Evolutionary conservation across 1,140 invertebrate species (phyloP).

Genomic region (Octopus sinensis): DNA sequence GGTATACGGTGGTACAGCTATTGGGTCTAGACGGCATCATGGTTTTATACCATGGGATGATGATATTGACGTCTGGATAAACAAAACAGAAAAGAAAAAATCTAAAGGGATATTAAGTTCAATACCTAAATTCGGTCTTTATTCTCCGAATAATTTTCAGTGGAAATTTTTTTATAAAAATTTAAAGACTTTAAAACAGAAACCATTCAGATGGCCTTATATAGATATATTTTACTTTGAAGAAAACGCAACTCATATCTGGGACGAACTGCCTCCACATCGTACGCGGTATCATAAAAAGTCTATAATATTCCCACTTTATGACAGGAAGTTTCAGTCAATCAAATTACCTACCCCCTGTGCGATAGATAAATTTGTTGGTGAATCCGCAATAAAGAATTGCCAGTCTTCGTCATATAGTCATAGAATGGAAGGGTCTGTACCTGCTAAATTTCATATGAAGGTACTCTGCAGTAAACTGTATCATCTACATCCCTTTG

Average conservation of each 20-base stretch:
- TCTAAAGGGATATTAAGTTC: conserved; percentile 20
- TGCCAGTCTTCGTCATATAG: conserved; percentile 33
- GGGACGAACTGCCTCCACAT: conserved; percentile 34
- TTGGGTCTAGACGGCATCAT: conserved; percentile 31
- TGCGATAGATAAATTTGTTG: conserved; percentile 29
- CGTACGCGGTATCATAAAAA: conserved; percentile 26
- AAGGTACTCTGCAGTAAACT: conserved; percentile 21
- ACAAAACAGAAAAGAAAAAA: conserved; percentile 26
- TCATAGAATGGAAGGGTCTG: conserved; percentile 29
- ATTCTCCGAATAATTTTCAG: conserved; percentile 14
- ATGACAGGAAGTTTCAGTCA: conserved; percentile 35
- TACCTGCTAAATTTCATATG: background rate
- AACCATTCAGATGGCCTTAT: conserved; percentile 44
- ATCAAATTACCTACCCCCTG: conserved; percentile 39
- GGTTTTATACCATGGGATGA: conserved; percentile 36
- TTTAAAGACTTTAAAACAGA: conserved; percentile 18
- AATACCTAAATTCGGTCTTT: conserved; percentile 20
- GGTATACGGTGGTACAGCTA: conserved; percentile 27
- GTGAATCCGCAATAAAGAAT: conserved; percentile 33
- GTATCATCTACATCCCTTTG: background rate
- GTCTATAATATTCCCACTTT: conserved; percentile 40
- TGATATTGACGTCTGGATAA: conserved; percentile 30
- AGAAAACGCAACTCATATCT: conserved; percentile 45
- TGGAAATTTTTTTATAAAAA: conserved; percentile 40
- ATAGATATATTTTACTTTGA: conserved; percentile 50